Percentiles rank a stretch among this genome's conserved stretches.
Conservation (phyloP, 2,888 invertebrate species). For the Suillia variegata region DNA sequence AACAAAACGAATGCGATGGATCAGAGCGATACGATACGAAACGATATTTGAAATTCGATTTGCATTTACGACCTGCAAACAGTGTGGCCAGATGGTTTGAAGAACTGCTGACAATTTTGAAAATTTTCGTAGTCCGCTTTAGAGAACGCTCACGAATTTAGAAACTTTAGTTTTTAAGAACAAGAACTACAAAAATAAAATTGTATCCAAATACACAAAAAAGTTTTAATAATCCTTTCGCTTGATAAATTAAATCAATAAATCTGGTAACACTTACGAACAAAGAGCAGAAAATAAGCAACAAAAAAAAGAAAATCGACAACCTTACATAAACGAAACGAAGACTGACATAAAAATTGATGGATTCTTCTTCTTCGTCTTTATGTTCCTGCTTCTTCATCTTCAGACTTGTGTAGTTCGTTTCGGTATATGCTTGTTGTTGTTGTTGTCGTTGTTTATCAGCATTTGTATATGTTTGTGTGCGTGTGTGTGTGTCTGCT, state of each 20-base stretch:
- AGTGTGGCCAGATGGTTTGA: neutral
- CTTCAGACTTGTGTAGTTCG: neutral
- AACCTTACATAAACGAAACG: constrained; percentile 44
- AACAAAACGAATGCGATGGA: constrained; percentile 1
- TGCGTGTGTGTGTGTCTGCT: too few species aligned
- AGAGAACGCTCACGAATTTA: too few species aligned
- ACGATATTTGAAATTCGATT: constrained; percentile 45
- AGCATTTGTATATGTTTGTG: too few species aligned
- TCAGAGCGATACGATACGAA: constrained; percentile 1
- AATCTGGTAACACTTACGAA: too few species aligned
- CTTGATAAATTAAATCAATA: too few species aligned
- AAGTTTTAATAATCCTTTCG: too few species aligned
- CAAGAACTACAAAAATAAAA: constrained; percentile 2
- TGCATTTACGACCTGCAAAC: constrained; percentile 41
- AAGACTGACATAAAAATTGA: constrained; percentile 55
- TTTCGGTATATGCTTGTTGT: too few species aligned
- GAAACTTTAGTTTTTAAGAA: too few species aligned
- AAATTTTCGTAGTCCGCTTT: too few species aligned
- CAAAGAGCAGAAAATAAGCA: neutral
- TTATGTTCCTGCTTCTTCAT: neutral
- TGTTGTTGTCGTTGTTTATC: too few species aligned
- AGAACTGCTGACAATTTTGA: too few species aligned
- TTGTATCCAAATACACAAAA: too few species aligned
- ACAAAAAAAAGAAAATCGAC: constrained; percentile 9
- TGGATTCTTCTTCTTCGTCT: constrained; percentile 47